Evolutionary conservation across 1,140 invertebrate species (phyloP), one percentile per base, ranked within the genome.

Genomic region (Oreohelix idahoensis): DNA sequence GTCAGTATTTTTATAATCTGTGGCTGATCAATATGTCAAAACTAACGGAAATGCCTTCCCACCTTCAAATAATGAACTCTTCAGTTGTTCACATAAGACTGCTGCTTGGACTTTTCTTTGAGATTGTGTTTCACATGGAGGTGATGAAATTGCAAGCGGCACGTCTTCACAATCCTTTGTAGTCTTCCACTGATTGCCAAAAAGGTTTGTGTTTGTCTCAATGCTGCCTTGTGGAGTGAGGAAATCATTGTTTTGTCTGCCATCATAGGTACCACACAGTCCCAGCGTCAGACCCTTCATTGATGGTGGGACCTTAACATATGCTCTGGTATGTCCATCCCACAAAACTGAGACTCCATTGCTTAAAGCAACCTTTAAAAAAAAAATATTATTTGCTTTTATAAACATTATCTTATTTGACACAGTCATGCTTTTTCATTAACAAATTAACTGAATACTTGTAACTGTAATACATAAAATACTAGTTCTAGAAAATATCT

Each of bases 211-310:
- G 0, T 95, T 94, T 69, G 95, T 95, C 89, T 97, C 97, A 73
- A 91, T 86, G 89, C 97, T 96, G 32, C 96, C 95, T 89, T 97
- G 96, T 0, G 95, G 96, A 0, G 97, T 97, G 5, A 96, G 87
- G 91, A 97, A 97, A 90, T 98, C 97, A 89, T 97, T 96, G 87
- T 96, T 95, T 89, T 97, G 96, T 89, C 97, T 97, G 26, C 94
- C 92, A 81, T 96, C 96, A 89, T 97, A 97, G 0, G 96, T 97
- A 36, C 97, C 97, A 88, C 97, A 98, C 8, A 98, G 93, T 83
- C 97, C 97, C 82, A 89, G 82, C 2, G 91, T 90, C 73, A 95
- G 93, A 83, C 94, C 95, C 45, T 95, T 93, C 86, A 96, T 95
- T 70, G 93, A 91, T 0, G 96, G 93, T 15, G 96, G 96, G 0